Percentiles rank a stretch among this genome's conserved stretches.
These are phyloP conservation scores for Siderastrea radians DNA, from an alignment of 92 coral and sea anemone genomes.

Conservation along the genomic window DNA sequence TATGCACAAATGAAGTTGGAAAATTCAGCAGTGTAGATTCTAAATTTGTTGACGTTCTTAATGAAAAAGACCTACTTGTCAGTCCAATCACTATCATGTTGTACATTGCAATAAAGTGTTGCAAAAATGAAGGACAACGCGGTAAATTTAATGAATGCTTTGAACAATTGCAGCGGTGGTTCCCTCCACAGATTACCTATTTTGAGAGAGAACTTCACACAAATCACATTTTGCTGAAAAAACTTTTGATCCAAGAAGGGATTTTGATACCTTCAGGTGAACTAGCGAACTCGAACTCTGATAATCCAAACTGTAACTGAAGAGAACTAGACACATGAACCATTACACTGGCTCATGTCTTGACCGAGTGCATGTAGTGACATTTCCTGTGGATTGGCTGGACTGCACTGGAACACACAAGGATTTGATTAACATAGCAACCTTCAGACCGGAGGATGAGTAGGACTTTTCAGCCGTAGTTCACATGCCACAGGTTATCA, in stretches of 20 bases:
- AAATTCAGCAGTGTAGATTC: conserved; percentile 9
- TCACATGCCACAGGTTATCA: too few relatives aligned
- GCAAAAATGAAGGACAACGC: conserved; percentile 3
- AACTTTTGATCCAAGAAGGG: not conserved
- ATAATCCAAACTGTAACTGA: not conserved
- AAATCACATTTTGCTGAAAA: not conserved
- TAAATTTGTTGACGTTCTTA: not conserved
- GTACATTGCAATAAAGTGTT: conserved; percentile 24
- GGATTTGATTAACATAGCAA: too few relatives aligned
- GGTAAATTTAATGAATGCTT: not conserved
- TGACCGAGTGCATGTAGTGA: too few relatives aligned
- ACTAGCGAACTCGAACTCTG: not conserved
- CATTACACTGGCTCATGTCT: too few relatives aligned
- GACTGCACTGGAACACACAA: too few relatives aligned
- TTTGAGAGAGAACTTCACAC: conserved; percentile 12
- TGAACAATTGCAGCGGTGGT: conserved; percentile 13
- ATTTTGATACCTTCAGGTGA: not conserved
- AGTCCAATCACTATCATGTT: conserved; percentile 12
- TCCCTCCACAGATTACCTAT: conserved; percentile 14
- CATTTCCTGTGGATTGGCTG: too few relatives aligned
- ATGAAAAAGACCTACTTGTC: conserved; percentile 10
- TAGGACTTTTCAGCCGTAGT: too few relatives aligned
- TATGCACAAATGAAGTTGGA: conserved; percentile 1
- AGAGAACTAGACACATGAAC: too few relatives aligned
- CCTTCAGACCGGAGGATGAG: too few relatives aligned